Conservation (phyloP, 2,888 invertebrate species). For the Aquatica leii region DNA sequence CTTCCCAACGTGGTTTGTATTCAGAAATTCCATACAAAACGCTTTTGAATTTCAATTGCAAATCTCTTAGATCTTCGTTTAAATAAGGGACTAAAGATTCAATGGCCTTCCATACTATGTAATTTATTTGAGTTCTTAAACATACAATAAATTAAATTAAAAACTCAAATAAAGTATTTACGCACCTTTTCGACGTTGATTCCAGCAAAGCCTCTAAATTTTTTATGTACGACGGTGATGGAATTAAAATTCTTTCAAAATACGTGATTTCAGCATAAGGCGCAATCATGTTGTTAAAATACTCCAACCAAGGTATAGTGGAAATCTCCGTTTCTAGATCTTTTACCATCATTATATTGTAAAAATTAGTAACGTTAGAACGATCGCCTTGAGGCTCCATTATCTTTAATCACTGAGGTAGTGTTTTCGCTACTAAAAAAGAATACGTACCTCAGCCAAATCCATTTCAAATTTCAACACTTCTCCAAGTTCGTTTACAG, state of each 20-base stretch:
- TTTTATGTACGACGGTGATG: conserved; percentile 60
- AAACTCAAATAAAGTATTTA: not conserved
- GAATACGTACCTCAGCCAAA: conserved; percentile 37
- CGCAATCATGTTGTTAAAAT: conserved; percentile 60
- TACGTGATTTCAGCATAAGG: conserved; percentile 48
- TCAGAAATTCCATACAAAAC: conserved; percentile 80
- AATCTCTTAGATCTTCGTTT: conserved; percentile 74
- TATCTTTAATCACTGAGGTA: conserved; percentile 46
- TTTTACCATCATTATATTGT: conserved; percentile 63
- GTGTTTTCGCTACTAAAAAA: no score
- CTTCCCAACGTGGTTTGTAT: conserved; percentile 81
- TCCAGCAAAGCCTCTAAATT: conserved; percentile 51
- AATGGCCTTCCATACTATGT: conserved; percentile 87
- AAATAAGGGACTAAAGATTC: conserved; percentile 79
- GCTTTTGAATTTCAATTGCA: conserved; percentile 79
- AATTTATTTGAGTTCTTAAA: conserved; percentile 77
- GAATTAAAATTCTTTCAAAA: conserved; percentile 62
- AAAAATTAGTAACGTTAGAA: conserved; percentile 36
- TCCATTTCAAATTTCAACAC: conserved; percentile 44
- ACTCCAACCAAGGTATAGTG: conserved; percentile 60
- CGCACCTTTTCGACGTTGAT: conserved; percentile 40
- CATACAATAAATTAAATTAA: not conserved
- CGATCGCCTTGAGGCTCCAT: conserved; percentile 32
- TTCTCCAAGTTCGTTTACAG: conserved; percentile 43
- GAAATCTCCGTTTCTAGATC: conserved; percentile 60